Conservation (phyloP, 2,113 vertebrate species). For the Gymnobelideus leadbeateri region DNA sequence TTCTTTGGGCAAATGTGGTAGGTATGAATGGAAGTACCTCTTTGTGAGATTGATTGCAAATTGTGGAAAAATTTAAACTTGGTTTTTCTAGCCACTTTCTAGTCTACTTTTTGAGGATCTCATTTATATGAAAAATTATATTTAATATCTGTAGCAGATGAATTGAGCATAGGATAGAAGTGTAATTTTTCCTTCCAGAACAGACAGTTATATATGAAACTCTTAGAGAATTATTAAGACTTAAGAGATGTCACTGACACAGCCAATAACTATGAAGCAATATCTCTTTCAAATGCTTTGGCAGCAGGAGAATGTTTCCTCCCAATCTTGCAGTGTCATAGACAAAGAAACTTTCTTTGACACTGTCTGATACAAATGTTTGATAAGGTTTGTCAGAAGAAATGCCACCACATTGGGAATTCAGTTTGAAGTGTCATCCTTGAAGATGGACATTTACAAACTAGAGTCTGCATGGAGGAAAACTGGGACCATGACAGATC, state of each 20-base stretch:
- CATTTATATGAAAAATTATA: neutral
- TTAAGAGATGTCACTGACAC: constrained; percentile 2
- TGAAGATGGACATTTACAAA: neutral
- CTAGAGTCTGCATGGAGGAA: neutral
- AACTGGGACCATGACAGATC: neutral
- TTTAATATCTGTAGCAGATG: neutral
- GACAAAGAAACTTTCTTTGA: constrained; percentile 7
- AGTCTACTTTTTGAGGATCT: neutral
- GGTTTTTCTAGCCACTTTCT: neutral
- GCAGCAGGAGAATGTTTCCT: constrained; percentile 25
- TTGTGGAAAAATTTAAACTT: neutral
- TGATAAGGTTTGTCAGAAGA: constrained; percentile 34
- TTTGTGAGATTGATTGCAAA: constrained; percentile 37
- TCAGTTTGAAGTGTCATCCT: neutral
- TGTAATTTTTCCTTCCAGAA: constrained; percentile 29
- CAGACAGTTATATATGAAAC: neutral
- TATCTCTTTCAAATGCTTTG: neutral
- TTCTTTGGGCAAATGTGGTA: constrained; percentile 3
- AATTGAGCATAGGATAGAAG: constrained; percentile 34
- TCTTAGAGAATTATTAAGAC: constrained; percentile 48
- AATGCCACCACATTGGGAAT: neutral
- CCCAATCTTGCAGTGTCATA: neutral
- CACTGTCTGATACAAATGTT: constrained; percentile 16
- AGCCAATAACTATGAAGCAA: constrained; percentile 9
- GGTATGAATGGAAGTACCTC: constrained; percentile 50